phyloP scores from a whole-genome alignment of 2,113 vertebrate genomes.

The Athene cunicularia region DNA sequence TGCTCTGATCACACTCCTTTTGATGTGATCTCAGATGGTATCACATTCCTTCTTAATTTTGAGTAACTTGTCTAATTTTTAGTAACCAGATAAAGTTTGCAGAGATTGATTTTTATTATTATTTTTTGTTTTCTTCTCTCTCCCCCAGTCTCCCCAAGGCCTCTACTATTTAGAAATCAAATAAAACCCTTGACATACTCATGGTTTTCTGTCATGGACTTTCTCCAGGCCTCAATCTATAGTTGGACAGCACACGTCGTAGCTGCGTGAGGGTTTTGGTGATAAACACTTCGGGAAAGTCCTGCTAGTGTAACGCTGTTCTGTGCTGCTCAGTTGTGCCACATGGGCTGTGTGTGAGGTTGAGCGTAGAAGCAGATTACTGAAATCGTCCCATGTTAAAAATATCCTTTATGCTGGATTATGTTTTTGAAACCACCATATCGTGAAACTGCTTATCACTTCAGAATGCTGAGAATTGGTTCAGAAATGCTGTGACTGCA shows the following conservation, averaged over 20 bases:
- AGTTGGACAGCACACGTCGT: accelerated
- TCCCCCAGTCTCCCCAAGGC: too few species aligned
- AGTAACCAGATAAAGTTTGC: background rate
- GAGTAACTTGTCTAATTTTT: background rate
- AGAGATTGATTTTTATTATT: background rate
- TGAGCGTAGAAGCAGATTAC: background rate
- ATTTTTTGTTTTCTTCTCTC: background rate
- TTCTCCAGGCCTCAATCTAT: background rate
- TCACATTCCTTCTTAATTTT: background rate
- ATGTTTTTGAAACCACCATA: conserved; percentile 7
- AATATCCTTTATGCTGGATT: background rate
- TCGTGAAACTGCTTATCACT: background rate
- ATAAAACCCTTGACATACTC: background rate
- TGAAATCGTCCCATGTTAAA: background rate
- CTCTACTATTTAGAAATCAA: background rate
- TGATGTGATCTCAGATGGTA: background rate
- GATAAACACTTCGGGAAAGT: background rate
- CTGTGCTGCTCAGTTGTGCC: background rate
- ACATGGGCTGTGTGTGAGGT: accelerated
- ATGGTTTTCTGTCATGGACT: accelerated
- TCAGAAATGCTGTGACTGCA: background rate
- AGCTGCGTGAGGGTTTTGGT: background rate
- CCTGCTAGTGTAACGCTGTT: accelerated
- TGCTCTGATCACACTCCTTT: background rate
- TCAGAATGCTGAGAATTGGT: background rate